Evolutionary conservation across 2,113 vertebrate species (phyloP).

Genomic region (Nothobranchius kuhntae): DNA sequence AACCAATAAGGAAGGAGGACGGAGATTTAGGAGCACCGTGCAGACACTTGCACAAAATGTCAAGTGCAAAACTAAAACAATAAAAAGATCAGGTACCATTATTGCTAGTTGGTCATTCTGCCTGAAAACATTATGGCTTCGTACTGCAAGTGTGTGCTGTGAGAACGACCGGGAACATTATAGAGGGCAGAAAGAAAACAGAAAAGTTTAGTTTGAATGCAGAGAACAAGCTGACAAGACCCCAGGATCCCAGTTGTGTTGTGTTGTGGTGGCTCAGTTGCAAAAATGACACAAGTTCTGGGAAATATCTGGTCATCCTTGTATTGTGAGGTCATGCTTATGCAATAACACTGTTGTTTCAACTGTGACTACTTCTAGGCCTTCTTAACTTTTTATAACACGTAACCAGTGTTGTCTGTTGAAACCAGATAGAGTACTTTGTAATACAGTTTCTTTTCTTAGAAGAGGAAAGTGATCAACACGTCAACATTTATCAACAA

Average conservation of each 20-base stretch:
- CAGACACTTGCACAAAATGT: no score
- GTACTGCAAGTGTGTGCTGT: slow-evolving; percentile 1
- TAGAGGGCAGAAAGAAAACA: slow-evolving; percentile 11
- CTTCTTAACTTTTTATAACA: slow-evolving; percentile 12
- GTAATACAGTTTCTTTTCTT: not conserved
- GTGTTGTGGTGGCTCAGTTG: slow-evolving; percentile 19
- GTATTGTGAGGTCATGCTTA: not conserved
- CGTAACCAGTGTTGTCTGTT: not conserved
- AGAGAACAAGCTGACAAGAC: slow-evolving; percentile 49
- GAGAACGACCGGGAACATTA: not conserved
- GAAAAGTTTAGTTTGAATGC: slow-evolving; percentile 16
- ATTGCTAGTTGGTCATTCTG: not conserved
- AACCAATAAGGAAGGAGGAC: slow-evolving; percentile 27
- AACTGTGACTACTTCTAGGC: slow-evolving; percentile 8
- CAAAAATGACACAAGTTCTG: not conserved
- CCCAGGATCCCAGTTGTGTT: slow-evolving; percentile 7
- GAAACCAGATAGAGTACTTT: not conserved
- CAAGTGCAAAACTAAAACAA: no score
- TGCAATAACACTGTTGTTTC: not conserved
- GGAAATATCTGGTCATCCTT: not conserved
- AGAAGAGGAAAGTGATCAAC: not conserved
- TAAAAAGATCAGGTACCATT: no score
- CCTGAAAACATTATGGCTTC: not conserved
- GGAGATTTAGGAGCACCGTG: slow-evolving; percentile 29
- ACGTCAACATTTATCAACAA: not conserved